A percentile compares a stretch with the other conserved stretches of the same genome.
phyloP scores from a whole-genome alignment of 2,888 invertebrate genomes.

The Ferrisia virgata region DNA sequence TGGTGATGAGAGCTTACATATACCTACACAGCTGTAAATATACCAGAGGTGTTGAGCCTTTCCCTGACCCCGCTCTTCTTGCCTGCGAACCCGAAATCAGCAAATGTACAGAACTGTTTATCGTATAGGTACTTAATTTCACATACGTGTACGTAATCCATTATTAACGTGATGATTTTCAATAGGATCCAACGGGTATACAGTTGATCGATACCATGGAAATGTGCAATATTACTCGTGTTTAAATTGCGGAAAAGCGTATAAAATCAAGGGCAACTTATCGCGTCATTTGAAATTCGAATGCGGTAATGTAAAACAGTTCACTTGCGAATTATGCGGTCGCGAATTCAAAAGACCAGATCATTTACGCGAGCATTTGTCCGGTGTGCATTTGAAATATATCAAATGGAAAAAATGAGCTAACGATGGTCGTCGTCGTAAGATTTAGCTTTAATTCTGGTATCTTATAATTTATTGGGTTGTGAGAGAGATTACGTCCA shows the following conservation, averaged over 20 bases:
- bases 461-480: too few relatives aligned
- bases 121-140: too few relatives aligned
- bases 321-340: slow-evolving; percentile 51
- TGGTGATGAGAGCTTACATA: too few relatives aligned
- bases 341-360: slow-evolving; percentile 52
- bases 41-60: not conserved
- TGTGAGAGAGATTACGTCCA: too few relatives aligned
- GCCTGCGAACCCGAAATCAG: not conserved
- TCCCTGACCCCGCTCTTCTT: too few relatives aligned
- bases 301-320: slow-evolving; percentile 57
- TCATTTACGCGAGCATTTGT: slow-evolving; percentile 53
- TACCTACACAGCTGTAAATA: not conserved
- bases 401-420: slow-evolving; percentile 36
- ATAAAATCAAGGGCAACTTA: slow-evolving; percentile 49
- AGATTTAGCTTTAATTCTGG: too few relatives aligned
- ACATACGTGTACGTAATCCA: not conserved
- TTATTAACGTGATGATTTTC: not conserved
- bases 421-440: not conserved
- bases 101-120: too few relatives aligned
- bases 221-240: slow-evolving; percentile 19
- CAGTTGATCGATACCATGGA: not conserved
- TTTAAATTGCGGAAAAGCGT: slow-evolving; percentile 50
- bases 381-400: not conserved
- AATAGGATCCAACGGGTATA: not conserved
- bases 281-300: slow-evolving; percentile 53